Evolutionary conservation across 2,888 invertebrate genomes (phyloP).

Genomic region (Anthrax anthrax): DNA sequence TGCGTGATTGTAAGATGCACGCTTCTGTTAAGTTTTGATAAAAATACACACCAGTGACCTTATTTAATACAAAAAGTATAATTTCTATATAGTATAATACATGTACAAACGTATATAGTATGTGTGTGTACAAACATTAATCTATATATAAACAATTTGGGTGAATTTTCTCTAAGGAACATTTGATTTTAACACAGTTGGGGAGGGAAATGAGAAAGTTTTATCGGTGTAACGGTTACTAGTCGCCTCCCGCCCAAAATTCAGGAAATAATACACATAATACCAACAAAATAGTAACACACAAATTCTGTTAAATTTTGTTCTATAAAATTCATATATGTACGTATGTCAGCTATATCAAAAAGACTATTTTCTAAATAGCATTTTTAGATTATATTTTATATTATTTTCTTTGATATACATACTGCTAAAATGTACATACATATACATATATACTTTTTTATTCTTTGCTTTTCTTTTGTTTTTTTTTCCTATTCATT

Average conservation of each 20-base stretch:
- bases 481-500: neutral
- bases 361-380: neutral
- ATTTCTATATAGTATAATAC: too few species aligned
- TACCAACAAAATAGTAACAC: neutral
- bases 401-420: too few species aligned
- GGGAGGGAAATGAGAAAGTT: neutral
- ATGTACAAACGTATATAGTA: too few species aligned
- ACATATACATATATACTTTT: too few species aligned
- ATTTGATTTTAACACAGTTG: neutral
- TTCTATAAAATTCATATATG: neutral
- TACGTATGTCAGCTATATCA: neutral
- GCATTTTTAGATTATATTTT: neutral
- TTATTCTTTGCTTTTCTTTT: too few species aligned
- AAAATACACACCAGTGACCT: slow-evolving; percentile 5
- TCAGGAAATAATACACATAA: neutral
- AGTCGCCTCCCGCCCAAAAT: neutral
- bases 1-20: slow-evolving; percentile 2
- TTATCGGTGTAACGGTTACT: neutral
- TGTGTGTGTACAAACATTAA: neutral
- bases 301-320: neutral
- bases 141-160: neutral
- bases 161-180: slow-evolving; percentile 1
- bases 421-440: too few species aligned
- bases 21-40: slow-evolving; percentile 2
- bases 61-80: neutral